Percentiles rank a stretch among this genome's conserved stretches.
phyloP scores from a whole-genome alignment of 2,888 invertebrate species.

The Alcis repandata region DNA sequence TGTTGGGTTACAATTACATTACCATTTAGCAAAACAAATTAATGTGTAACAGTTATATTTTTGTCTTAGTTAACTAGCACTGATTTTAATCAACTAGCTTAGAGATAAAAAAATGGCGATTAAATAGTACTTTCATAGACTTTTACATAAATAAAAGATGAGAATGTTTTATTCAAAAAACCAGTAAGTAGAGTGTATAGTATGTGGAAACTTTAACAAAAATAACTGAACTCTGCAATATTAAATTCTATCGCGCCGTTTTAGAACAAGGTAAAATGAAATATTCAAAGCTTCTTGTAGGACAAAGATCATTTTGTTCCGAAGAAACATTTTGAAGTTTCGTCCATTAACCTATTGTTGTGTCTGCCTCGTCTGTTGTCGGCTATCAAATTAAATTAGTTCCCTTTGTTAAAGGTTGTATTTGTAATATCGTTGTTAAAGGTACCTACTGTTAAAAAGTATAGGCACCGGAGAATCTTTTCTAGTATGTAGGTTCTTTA shows the following conservation, averaged over 20 bases:
- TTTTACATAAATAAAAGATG: no score
- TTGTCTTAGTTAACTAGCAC: no score
- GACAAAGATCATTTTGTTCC: conserved; percentile 13
- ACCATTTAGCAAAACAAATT: no score
- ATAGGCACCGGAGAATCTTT: conserved; percentile 20
- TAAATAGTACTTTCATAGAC: no score
- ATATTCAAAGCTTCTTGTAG: conserved; percentile 20
- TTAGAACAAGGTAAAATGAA: conserved; percentile 16
- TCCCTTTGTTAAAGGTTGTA: conserved; percentile 30
- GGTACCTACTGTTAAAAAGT: conserved; percentile 20
- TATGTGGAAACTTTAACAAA: background rate
- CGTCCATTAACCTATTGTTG: conserved; percentile 33
- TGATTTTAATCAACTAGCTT: no score
- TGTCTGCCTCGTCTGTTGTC: conserved; percentile 5
- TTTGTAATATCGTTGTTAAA: conserved; percentile 26
- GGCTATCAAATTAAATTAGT: conserved; percentile 30
- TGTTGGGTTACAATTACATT: no score
- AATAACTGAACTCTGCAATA: conserved; percentile 1
- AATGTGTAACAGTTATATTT: no score
- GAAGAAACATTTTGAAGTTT: conserved; percentile 28
- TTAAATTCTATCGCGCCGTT: conserved; percentile 1
- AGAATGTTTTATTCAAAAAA: background rate
- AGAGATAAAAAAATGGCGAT: no score
- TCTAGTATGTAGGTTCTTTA: conserved; percentile 5
- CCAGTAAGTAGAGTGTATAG: background rate